Percentiles rank a stretch among this genome's conserved stretches.
phyloP scores from a whole-genome alignment of 2,888 invertebrate species.

The Tetrapedia diversipes region DNA sequence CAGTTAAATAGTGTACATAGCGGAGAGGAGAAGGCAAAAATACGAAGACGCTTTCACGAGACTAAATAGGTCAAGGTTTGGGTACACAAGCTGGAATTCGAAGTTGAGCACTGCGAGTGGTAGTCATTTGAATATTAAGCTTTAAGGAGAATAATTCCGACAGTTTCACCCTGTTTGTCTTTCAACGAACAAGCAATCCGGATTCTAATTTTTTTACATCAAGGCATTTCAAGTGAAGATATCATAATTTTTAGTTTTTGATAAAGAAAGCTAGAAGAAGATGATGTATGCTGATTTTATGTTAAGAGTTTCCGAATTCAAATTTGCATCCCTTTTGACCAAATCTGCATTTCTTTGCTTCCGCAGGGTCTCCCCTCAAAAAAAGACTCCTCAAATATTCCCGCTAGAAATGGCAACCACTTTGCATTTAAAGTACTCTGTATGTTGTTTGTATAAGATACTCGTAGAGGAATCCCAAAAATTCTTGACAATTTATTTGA shows the following conservation, averaged over 20 bases:
- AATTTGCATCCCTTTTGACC: neutral
- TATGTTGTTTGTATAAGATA: too few relatives aligned
- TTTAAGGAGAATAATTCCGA: conserved; percentile 3
- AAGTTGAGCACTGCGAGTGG: neutral
- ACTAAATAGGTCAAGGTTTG: conserved; percentile 31
- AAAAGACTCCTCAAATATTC: neutral
- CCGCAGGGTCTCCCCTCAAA: neutral
- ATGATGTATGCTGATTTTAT: neutral
- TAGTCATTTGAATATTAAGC: conserved; percentile 4
- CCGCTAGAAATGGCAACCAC: neutral
- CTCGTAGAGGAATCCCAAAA: too few relatives aligned
- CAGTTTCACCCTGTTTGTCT: neutral
- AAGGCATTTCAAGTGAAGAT: too few relatives aligned
- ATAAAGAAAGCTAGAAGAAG: neutral
- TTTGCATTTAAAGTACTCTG: conserved; percentile 1
- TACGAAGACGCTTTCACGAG: neutral
- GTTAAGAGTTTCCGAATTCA: conserved; percentile 10
- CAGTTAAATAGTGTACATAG: neutral
- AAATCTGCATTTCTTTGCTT: conserved; percentile 18
- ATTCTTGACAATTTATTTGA: too few relatives aligned
- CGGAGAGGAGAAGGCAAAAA: neutral
- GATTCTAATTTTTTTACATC: neutral
- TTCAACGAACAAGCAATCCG: neutral
- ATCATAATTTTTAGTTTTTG: too few relatives aligned
- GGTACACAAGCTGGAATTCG: conserved; percentile 4